These are phyloP conservation scores for Gymnoscopelus microlampas DNA, from an alignment of 2,797 vertebrate species.

Conservation along the genomic window DNA sequence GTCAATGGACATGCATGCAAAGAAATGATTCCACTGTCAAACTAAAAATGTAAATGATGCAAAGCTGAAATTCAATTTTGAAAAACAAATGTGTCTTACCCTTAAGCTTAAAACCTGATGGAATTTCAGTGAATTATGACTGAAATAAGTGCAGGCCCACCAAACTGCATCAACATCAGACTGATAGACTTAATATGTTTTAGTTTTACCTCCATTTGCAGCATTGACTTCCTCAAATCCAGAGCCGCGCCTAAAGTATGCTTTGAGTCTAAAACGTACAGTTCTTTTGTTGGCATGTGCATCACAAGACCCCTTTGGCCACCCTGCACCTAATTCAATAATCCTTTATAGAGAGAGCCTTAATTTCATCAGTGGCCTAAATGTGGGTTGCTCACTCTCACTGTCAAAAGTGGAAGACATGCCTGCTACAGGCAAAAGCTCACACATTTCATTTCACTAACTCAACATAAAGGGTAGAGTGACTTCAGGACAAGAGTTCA, in stretches of 20 bases:
- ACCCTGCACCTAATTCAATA: slow-evolving; percentile 65
- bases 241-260: slow-evolving; percentile 64
- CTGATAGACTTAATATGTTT: slow-evolving; percentile 14
- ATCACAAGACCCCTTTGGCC: slow-evolving; percentile 70
- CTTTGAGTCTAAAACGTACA: slow-evolving; percentile 34
- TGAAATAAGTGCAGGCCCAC: background rate
- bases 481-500: slow-evolving; percentile 13
- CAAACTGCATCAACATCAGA: background rate
- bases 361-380: slow-evolving; percentile 69
- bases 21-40: background rate
- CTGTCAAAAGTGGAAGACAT: slow-evolving; percentile 48
- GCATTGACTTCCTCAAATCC: slow-evolving; percentile 75
- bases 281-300: slow-evolving; percentile 53
- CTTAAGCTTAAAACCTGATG: background rate
- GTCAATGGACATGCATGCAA: background rate
- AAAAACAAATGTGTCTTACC: background rate
- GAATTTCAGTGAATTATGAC: background rate
- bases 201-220: slow-evolving; percentile 71
- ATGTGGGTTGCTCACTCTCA: slow-evolving; percentile 44
- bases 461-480: slow-evolving; percentile 24
- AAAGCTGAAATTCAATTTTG: background rate
- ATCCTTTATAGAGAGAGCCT: slow-evolving; percentile 53
- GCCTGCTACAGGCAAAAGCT: slow-evolving; percentile 6
- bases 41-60: background rate
- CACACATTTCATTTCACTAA: slow-evolving; percentile 26